Evolutionary conservation across 2,888 invertebrate genomes (phyloP), one percentile per base, ranked within the genome.

Genomic region (Acanthococcus lagerstroemiae): DNA sequence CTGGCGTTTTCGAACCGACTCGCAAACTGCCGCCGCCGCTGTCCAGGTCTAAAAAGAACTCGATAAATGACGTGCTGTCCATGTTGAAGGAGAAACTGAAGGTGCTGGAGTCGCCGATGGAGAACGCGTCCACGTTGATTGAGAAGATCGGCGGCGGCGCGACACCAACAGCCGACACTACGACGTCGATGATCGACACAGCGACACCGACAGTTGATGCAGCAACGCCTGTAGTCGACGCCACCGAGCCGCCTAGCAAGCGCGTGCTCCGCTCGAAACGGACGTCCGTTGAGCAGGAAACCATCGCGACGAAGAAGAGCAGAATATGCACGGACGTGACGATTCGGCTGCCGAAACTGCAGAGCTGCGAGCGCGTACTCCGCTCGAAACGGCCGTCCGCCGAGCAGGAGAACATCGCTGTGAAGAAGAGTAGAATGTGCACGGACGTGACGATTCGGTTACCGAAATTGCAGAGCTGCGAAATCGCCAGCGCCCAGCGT

Each of bases 1-100:
- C 85, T 0, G 86, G 86, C 6, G 82, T 86, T 72, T 86, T 86
- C 74, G 84, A 85, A 73, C 82, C 86, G 0, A 83, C 85, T 1
- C 58, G 57, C n/a, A 68, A 67, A 60, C 54, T 67, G 52, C 68
- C 66, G 60, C 69, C 44, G 37, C 66, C 52, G 52, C 60, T 55
- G 48, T 50, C 67, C 17, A 67, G 30, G 61, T 65, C 22, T 69
- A 71, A 65, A 69, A 69, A 57, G 69, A 66, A 54, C 44, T 71
- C 21, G 56, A 68, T 54, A 66, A 67, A 65, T n/a, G 67, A 67
- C 54, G 67, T 69, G 50, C 48, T 69, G 12, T 67, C 66, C 6
- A 69, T 58, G 21, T 54, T 69, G 46, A 69, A 65, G 58, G 67
- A 67, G 55, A 69, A 67, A 66, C 66, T 63, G n/a, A 69, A 69